Base-by-base conservation (phyloP, 2,113 vertebrate species). In the Ochotona curzoniae region DNA sequence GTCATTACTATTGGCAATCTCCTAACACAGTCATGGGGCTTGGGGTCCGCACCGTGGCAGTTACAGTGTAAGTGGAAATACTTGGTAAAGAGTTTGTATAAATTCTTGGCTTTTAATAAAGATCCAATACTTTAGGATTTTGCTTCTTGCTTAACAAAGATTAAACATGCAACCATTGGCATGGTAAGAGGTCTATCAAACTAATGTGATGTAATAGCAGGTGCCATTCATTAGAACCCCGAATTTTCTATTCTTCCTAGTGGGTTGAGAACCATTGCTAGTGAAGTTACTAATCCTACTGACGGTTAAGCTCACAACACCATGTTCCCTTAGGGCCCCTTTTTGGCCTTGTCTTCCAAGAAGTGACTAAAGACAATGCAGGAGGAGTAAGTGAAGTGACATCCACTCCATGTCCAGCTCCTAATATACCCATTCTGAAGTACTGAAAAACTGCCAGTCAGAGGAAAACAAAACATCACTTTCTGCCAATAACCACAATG, bases 31-130 rank as follows among this genome's bases (percentile, higher is more conserved):
- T 93, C 38, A 92, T 44, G 93, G 83, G 54, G 79, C 69, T 67
- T 51, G 91, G 87, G 71, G 73, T 87, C 17, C 32, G 67, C 2
- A 69, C 70, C 47, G 73, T 15, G 32, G 90, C 79, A 83, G 70
- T 70, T 92, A 2, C 20, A 86, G 15, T 30, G 1, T 32, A 88
- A 94, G 12, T 63, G 28, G 57, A 51, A 73, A 87, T 47, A 73
- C 70, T 23, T 88, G 64, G n/a, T 60, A 93, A 76, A 86, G 25
- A 60, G 54, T 94, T 87, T 78, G 26, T 38, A 89, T 83, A 38
- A 87, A 95, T 26, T 57, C 47, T 90, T 76, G 66, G 63, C 73
- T 96, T 93, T 73, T 93, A 92, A 89, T 66, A 89, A 94, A 92
- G 94, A 84, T 21, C 61, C 18, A 67, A 89, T 4, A 67, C 30